Conservation (phyloP, 92 coral and sea anemone genomes). For the Palythoa heliodiscus region DNA sequence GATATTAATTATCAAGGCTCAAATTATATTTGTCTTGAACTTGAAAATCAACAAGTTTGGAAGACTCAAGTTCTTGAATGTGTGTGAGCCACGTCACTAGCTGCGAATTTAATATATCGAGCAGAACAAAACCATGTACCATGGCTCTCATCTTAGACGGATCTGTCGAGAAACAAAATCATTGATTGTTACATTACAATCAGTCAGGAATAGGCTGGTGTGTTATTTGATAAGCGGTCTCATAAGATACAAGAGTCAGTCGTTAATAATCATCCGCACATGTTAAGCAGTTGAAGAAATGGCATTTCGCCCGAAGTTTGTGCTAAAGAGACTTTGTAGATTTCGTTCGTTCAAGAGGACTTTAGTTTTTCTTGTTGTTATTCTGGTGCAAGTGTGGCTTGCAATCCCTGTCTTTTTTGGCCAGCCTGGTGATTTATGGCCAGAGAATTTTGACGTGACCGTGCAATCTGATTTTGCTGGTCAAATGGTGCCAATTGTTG, state of each 20-base stretch:
- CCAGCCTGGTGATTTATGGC: conserved; percentile 70
- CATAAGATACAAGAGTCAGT: no score
- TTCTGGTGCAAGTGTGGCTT: conserved; percentile 77
- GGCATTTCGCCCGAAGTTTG: conserved; percentile 39
- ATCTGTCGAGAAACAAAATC: background rate
- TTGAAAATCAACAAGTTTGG: background rate
- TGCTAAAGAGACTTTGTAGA: conserved; percentile 66
- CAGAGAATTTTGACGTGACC: conserved; percentile 61
- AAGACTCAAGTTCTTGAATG: background rate
- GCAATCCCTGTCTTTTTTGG: conserved; percentile 80
- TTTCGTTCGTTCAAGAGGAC: conserved; percentile 76
- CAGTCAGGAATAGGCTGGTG: background rate
- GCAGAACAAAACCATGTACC: no score
- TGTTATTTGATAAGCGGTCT: background rate
- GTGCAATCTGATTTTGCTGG: conserved; percentile 63
- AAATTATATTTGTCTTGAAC: background rate
- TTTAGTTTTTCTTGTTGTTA: conserved; percentile 67
- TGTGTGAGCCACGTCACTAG: conserved; percentile 26
- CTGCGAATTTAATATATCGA: background rate
- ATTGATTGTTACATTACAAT: background rate
- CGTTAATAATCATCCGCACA: background rate
- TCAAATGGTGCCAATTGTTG: conserved; percentile 79
- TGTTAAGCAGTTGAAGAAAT: background rate
- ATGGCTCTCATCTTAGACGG: background rate
- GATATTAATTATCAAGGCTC: background rate